A percentile compares a stretch with the other conserved stretches of the same genome.
These are phyloP conservation scores for Choristoneura rosaceana DNA, from an alignment of 2,888 invertebrate species.

Conservation along the genomic window DNA sequence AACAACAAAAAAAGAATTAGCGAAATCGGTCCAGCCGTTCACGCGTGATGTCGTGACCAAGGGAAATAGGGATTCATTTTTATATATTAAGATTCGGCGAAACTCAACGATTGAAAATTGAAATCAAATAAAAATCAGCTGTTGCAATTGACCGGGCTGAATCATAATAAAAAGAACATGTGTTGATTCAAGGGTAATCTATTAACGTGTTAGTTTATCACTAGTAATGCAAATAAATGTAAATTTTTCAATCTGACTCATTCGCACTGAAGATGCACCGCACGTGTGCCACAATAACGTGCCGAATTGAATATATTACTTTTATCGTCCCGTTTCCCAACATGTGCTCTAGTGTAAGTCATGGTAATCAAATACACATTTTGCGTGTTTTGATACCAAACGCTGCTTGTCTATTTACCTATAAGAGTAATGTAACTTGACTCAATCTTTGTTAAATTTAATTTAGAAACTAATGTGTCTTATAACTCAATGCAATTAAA, in stretches of 20 bases:
- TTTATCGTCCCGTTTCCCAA: background rate
- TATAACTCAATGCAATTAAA: too few species aligned
- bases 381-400: constrained; percentile 5
- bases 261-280: background rate
- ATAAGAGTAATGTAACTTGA: background rate
- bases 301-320: constrained; percentile 11
- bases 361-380: constrained; percentile 7
- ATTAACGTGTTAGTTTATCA: background rate
- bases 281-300: constrained; percentile 23
- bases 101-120: too few species aligned
- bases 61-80: too few species aligned
- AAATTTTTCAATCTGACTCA: background rate
- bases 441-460: background rate
- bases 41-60: too few species aligned
- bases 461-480: background rate
- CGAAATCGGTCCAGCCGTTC: too few species aligned
- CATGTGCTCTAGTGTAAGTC: constrained; percentile 14
- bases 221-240: constrained; percentile 6
- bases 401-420: background rate
- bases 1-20: too few species aligned
- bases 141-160: background rate
- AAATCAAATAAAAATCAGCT: background rate
- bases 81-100: too few species aligned
- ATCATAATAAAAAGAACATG: background rate
- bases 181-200: background rate